A percentile compares a stretch with the other conserved stretches of the same genome.
Evolutionary conservation across 2,888 invertebrate genomes (phyloP).

Genomic region (Caenorhabditis zanzibari): DNA sequence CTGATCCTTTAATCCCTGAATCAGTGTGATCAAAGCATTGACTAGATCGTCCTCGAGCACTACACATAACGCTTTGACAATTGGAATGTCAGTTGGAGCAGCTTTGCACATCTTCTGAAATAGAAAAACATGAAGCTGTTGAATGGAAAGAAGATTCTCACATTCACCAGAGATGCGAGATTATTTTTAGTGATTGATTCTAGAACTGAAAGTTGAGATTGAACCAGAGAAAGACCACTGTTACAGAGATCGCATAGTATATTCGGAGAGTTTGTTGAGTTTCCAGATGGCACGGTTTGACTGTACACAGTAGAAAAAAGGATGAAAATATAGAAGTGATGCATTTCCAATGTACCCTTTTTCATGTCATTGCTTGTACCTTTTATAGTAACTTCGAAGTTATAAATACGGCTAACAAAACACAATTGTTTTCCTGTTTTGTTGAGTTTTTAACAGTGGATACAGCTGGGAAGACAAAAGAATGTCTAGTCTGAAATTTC

Average conservation of each 20-base stretch:
- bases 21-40: constrained; percentile 43
- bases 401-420: constrained; percentile 35
- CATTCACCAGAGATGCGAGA: constrained; percentile 25
- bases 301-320: neutral
- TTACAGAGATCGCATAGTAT: constrained; percentile 40
- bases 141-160: neutral
- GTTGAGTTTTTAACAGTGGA: constrained; percentile 4
- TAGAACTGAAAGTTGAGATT: constrained; percentile 31
- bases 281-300: constrained; percentile 2
- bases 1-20: constrained; percentile 46
- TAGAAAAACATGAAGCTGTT: neutral
- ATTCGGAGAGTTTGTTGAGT: constrained; percentile 8
- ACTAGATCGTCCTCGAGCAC: constrained; percentile 53
- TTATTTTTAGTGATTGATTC: constrained; percentile 37
- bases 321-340: neutral
- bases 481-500: neutral
- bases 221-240: constrained; percentile 39
- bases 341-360: too few species aligned
- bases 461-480: constrained; percentile 26
- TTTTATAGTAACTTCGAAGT: constrained; percentile 17
- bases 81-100: constrained; percentile 49
- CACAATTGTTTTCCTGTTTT: constrained; percentile 39
- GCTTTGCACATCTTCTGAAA: constrained; percentile 42
- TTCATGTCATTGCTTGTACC: neutral
- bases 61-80: constrained; percentile 44